These are phyloP conservation scores for Caenorhabditis wallacei DNA, from an alignment of 2,888 invertebrate species.

Conservation along the genomic window DNA sequence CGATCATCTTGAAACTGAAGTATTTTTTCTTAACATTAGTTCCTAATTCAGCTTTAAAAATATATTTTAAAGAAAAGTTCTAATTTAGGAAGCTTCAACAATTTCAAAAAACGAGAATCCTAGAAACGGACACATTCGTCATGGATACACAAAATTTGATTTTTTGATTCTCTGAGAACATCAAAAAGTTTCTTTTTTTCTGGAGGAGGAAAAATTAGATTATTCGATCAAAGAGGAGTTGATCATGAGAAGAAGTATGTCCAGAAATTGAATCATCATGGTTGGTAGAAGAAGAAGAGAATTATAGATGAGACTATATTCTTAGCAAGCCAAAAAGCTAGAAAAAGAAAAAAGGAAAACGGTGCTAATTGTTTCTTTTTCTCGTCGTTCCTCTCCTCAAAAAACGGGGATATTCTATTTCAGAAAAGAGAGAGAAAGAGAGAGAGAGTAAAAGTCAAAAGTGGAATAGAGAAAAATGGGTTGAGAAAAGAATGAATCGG, in stretches of 20 bases:
- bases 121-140: no score
- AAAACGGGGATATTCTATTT: slow-evolving; percentile 4
- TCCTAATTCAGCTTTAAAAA: no score
- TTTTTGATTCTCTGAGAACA: slow-evolving; percentile 21
- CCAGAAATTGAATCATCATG: slow-evolving; percentile 42
- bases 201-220: slow-evolving; percentile 19
- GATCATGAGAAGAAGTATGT: slow-evolving; percentile 19
- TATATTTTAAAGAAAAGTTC: no score
- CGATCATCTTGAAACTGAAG: no score
- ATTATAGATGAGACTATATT: neutral
- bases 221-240: slow-evolving; percentile 24
- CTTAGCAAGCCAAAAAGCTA: slow-evolving; percentile 1
- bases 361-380: slow-evolving; percentile 44
- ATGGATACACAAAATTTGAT: slow-evolving; percentile 7
- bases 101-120: no score
- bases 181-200: neutral
- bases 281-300: slow-evolving; percentile 6
- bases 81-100: no score
- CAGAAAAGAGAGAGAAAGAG: neutral
- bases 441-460: slow-evolving; percentile 19
- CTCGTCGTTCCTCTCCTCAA: neutral
- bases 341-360: slow-evolving; percentile 14
- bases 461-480: no score
- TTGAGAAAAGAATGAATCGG: slow-evolving; percentile 51
- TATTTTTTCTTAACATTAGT: no score